phyloP scores from a whole-genome alignment of 2,888 invertebrate genomes.

The Eugnorisma glareosa region DNA sequence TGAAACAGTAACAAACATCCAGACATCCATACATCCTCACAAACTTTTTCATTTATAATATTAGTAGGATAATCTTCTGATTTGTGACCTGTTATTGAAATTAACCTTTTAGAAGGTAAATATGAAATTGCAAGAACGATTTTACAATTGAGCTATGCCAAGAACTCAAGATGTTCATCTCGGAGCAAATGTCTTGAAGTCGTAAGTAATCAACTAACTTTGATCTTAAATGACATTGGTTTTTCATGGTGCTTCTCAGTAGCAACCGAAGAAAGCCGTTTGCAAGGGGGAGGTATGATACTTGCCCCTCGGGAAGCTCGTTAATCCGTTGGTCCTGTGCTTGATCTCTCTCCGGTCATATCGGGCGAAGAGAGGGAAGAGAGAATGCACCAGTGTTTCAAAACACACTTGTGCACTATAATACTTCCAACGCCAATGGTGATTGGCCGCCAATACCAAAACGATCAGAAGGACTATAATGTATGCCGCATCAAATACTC shows the following conservation, averaged over 20 bases:
- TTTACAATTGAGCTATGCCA: neutral
- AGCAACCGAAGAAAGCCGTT: neutral
- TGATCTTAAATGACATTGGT: neutral
- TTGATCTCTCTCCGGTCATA: neutral
- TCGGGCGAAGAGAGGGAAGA: neutral
- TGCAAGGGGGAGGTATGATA: neutral
- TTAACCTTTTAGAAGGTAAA: neutral
- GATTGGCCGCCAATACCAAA: neutral
- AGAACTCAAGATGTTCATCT: neutral
- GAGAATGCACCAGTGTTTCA: neutral
- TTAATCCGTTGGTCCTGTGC: neutral
- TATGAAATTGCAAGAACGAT: neutral
- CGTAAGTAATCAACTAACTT: neutral
- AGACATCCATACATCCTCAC: no score
- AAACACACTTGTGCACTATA: neutral
- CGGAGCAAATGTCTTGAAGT: neutral
- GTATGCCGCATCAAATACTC: neutral
- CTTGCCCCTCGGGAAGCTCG: neutral
- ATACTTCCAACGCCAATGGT: neutral
- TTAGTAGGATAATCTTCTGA: neutral
- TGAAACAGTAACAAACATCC: no score
- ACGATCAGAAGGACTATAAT: neutral
- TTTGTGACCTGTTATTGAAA: neutral
- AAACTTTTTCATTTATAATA: no score
- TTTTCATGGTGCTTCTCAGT: neutral